Base-by-base conservation (phyloP, 2,113 vertebrate genomes). In the Etia nguti region DNA sequence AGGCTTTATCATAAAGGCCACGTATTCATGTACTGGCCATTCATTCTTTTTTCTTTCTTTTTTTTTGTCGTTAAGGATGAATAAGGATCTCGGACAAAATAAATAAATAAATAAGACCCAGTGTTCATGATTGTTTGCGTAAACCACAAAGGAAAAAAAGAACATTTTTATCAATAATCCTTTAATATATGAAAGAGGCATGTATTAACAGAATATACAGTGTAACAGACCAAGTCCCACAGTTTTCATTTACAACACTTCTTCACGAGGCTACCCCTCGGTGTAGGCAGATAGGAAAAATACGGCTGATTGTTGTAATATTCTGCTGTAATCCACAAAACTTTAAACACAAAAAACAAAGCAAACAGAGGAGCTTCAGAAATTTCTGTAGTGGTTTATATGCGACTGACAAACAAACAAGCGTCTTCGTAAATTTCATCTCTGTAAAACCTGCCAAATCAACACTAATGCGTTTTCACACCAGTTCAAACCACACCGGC, bases 171-270 rank as follows among this genome's bases (percentile, higher is more conserved):
- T 96, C 89, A 93, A 95, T 95, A 96, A 96, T 94, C 92, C 86
- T 95, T 96, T 96, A 96, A 94, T 96, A 96, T 95, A 95, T 95
- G 95, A 96, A 96, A 96, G 90, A 93, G 94, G 90, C 93, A 95
- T 92, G 94, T 95, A 94, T 92, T 85, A 92, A 94, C 92, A 96
- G 86, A 96, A 91, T 93, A 84, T 96, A 96, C 96, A 96, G 96
- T 97, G 96, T 96, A 96, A 96, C 93, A 96, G 96, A 97, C 96
- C 95, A 90, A 86, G 92, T 94, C 93, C 94, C 93, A 96, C 93
- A 96, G 92, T 91, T 93, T 84, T 88, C 75, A 94, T 92, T 86
- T 90, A 91, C 83, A 92, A 89, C 43, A 91, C 86, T 89, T 94
- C 82, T 92, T 92, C 82, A 92, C 90, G 90, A 92, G 86, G 90